Percentiles rank a stretch among this genome's conserved stretches.
Evolutionary conservation across 2,113 vertebrate genomes (phyloP).

Genomic region (Pithys albifrons): DNA sequence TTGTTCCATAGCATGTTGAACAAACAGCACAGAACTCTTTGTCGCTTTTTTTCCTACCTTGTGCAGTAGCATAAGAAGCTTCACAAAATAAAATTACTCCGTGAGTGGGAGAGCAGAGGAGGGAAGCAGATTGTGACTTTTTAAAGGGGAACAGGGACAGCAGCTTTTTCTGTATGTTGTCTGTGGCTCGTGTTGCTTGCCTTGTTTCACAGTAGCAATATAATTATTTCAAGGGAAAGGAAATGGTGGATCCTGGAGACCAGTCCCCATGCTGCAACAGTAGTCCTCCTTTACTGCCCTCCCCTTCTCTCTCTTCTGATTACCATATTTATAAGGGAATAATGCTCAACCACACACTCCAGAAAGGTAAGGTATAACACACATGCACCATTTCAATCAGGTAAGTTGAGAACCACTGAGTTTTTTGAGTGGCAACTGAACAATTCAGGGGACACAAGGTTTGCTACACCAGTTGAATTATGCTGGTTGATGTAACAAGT

Average conservation of each 20-base stretch:
- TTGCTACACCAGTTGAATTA: background rate
- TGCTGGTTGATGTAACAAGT: background rate
- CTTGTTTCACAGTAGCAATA: background rate
- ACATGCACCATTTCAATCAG: background rate
- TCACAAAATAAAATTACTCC: background rate
- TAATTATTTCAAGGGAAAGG: background rate
- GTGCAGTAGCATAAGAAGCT: background rate
- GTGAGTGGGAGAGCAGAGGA: constrained; percentile 48
- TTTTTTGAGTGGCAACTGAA: background rate
- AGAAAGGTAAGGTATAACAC: background rate
- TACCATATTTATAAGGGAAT: background rate
- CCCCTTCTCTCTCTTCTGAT: background rate
- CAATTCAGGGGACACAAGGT: background rate
- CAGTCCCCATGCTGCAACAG: background rate
- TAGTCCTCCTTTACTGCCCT: background rate
- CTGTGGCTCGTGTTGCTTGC: background rate
- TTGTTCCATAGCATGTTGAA: background rate
- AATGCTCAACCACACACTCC: background rate
- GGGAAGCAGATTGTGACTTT: constrained; percentile 60
- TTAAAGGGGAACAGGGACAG: constrained; percentile 26
- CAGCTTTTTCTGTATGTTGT: background rate
- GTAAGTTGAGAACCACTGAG: background rate
- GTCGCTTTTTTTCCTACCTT: background rate
- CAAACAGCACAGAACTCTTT: background rate
- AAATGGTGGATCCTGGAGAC: background rate